These are phyloP conservation scores for Lota lota DNA, from an alignment of 2,113 vertebrate species.

Conservation along the genomic window DNA sequence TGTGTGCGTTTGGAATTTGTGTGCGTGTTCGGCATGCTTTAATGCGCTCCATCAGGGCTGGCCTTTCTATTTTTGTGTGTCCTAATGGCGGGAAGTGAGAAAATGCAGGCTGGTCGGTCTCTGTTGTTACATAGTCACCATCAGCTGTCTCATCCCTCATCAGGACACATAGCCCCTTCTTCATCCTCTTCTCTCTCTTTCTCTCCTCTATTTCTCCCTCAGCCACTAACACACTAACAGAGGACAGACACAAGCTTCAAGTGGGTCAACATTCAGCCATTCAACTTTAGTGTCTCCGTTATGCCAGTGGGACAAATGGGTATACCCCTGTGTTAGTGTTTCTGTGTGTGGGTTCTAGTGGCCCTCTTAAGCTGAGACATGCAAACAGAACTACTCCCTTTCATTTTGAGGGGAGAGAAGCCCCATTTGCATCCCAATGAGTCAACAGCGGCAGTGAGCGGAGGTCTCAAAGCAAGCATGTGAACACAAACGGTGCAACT, in stretches of 20 bases:
- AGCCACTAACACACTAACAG: constrained; percentile 19
- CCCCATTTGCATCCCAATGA: constrained; percentile 55
- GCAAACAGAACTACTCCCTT: constrained; percentile 46
- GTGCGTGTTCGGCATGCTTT: neutral
- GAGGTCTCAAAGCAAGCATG: constrained; percentile 17
- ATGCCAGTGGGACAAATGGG: constrained; percentile 48
- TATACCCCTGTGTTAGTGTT: neutral
- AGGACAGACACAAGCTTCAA: constrained; percentile 38
- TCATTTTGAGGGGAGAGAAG: constrained; percentile 25
- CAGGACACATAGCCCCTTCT: constrained; percentile 36
- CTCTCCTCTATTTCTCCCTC: constrained; percentile 18
- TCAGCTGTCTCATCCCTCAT: constrained; percentile 59
- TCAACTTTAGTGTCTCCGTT: constrained; percentile 30
- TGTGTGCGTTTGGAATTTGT: neutral
- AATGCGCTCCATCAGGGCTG: constrained; percentile 12
- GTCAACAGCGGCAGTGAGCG: constrained; percentile 14
- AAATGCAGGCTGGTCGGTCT: constrained; percentile 40
- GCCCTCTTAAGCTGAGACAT: constrained; percentile 25
- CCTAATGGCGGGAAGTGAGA: constrained; percentile 15
- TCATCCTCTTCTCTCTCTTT: constrained; percentile 5
- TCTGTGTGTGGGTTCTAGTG: neutral
- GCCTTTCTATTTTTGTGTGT: constrained; percentile 49
- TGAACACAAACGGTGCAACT: constrained; percentile 15
- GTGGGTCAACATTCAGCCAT: constrained; percentile 54
- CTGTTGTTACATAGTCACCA: constrained; percentile 28